Evolutionary conservation across 2,797 vertebrate species (phyloP).

Genomic region (Hemibagrus guttatus): DNA sequence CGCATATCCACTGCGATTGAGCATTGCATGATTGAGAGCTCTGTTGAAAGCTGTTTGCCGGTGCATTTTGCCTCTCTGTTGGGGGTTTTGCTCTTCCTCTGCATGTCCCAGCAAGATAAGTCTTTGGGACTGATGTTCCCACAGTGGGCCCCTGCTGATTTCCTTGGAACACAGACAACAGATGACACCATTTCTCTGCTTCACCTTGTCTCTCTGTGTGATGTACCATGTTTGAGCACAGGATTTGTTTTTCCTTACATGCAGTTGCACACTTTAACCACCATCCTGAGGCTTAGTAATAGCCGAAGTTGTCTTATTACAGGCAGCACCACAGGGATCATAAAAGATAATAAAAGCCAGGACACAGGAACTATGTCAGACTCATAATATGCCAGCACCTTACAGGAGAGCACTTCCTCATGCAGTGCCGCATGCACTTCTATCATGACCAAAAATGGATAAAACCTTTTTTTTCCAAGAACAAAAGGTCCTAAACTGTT

Average conservation of each 20-base stretch:
- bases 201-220: not conserved
- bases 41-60: conserved; percentile 8
- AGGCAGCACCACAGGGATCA: conserved; percentile 58
- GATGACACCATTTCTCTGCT: conserved; percentile 17
- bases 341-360: conserved; percentile 62
- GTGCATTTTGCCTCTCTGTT: conserved; percentile 11
- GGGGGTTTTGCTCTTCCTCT: conserved; percentile 44
- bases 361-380: conserved; percentile 66
- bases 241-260: conserved; percentile 30
- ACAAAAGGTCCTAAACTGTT: conserved; percentile 15
- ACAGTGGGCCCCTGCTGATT: not conserved
- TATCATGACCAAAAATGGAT: conserved; percentile 42
- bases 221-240: conserved; percentile 17
- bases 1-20: not conserved
- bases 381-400: conserved; percentile 52
- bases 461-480: not conserved
- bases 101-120: conserved; percentile 45
- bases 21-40: not conserved
- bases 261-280: conserved; percentile 36
- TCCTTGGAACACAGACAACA: conserved; percentile 7
- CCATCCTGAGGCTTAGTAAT: conserved; percentile 49
- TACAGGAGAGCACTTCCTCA: conserved; percentile 52
- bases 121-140: not conserved
- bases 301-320: conserved; percentile 53
- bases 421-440: conserved; percentile 19